Conservation (phyloP, 2,113 vertebrate genomes). For the Dascyllus trimaculatus region DNA sequence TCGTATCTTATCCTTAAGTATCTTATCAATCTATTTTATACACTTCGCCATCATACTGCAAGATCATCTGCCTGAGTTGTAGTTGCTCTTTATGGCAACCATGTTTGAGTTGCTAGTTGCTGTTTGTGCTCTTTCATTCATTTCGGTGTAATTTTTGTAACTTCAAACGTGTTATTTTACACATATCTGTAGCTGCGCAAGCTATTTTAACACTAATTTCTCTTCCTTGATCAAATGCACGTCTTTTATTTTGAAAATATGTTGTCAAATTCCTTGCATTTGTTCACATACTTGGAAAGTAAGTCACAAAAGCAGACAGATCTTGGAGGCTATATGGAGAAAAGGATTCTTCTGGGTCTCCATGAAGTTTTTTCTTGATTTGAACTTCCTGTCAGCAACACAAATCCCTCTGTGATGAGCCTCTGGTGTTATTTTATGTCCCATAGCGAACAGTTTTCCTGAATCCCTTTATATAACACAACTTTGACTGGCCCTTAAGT, state of each 20-base stretch:
- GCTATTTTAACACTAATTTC: no score
- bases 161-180: no score
- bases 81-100: constrained; percentile 18
- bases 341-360: constrained; percentile 14
- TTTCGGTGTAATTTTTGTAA: no score
- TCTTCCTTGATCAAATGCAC: no score
- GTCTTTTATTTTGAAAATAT: no score
- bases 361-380: no score
- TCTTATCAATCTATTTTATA: no score
- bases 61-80: not conserved
- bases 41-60: no score
- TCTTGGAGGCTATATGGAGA: constrained; percentile 30
- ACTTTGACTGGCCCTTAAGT: not conserved
- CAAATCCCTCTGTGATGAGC: constrained; percentile 39
- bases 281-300: no score
- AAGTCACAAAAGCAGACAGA: constrained; percentile 17
- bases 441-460: not conserved
- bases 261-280: no score
- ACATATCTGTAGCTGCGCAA: no score
- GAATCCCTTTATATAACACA: constrained; percentile 10
- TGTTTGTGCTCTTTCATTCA: constrained; percentile 32
- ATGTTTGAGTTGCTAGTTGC: constrained; percentile 25
- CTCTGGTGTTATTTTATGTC: constrained; percentile 4
- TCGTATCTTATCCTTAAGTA: no score
- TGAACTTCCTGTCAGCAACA: constrained; percentile 43